phyloP scores from a whole-genome alignment of 2,113 vertebrate genomes.

The Equus quagga region DNA sequence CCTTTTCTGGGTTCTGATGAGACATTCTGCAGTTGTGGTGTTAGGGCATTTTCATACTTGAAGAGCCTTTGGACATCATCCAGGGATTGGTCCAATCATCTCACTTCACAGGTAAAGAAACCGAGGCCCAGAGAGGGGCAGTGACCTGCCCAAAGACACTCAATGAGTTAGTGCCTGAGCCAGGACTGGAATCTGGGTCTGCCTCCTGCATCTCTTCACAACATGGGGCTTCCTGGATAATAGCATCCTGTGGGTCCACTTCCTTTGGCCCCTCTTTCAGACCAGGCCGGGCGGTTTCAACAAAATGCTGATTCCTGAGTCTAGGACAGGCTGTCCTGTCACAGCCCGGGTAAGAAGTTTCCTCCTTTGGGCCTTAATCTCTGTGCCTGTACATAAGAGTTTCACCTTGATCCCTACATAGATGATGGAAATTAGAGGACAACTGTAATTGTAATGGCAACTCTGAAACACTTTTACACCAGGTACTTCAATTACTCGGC shows the following conservation, averaged over 20 bases:
- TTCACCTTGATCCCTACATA: not conserved
- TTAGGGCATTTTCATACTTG: not conserved
- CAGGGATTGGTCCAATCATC: not conserved
- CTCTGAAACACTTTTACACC: not conserved
- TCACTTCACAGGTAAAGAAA: not conserved
- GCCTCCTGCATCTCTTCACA: not conserved
- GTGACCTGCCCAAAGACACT: not conserved
- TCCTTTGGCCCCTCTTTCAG: not conserved
- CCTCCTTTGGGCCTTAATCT: not conserved
- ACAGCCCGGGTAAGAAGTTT: not conserved
- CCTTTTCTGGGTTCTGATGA: not conserved
- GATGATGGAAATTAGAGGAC: not conserved
- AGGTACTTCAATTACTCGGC: slow-evolving; percentile 11
- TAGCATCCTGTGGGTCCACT: not conserved
- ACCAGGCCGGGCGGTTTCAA: not conserved
- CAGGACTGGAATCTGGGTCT: not conserved
- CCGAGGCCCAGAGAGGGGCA: not conserved
- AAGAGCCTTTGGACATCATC: not conserved
- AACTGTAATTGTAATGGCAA: slow-evolving; percentile 47
- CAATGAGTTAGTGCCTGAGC: not conserved
- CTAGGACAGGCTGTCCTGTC: not conserved
- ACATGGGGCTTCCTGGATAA: no score
- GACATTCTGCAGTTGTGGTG: not conserved
- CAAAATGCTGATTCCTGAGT: not conserved
- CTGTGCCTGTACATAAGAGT: not conserved